phyloP scores from a whole-genome alignment of 2,888 invertebrate genomes.

The Eudasyphora cyanicolor region DNA sequence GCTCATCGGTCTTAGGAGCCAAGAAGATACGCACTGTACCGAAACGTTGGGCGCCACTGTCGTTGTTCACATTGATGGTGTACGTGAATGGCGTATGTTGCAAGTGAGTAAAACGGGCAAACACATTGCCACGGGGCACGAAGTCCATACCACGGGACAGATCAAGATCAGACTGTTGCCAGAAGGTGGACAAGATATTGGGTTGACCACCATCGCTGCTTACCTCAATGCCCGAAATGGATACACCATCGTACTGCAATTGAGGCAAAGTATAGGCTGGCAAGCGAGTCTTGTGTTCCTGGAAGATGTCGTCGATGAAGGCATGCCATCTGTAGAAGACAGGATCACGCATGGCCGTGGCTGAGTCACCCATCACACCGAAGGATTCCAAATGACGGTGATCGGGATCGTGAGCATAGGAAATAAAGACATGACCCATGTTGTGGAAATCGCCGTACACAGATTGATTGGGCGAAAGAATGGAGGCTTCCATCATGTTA shows the following conservation, averaged over 20 bases:
- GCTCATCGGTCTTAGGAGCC: constrained; percentile 85
- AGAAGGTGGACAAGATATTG: constrained; percentile 86
- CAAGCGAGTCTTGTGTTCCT: constrained; percentile 86
- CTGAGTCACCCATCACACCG: constrained; percentile 90
- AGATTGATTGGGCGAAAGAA: constrained; percentile 85
- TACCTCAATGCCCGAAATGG: constrained; percentile 82
- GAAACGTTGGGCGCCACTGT: constrained; percentile 79
- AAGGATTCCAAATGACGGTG: constrained; percentile 86
- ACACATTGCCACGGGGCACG: constrained; percentile 87
- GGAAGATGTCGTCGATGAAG: constrained; percentile 89
- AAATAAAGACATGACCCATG: constrained; percentile 89
- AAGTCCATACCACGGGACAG: constrained; percentile 91
- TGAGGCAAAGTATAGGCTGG: constrained; percentile 82
- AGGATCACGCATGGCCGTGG: constrained; percentile 92
- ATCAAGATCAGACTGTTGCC: constrained; percentile 90
- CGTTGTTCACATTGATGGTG: constrained; percentile 84
- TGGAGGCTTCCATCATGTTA: constrained; percentile 88
- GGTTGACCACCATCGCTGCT: constrained; percentile 80
- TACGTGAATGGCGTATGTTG: constrained; percentile 88
- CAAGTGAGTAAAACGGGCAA: constrained; percentile 87
- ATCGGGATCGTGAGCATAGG: constrained; percentile 90
- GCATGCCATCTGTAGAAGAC: constrained; percentile 93
- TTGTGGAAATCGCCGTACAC: constrained; percentile 92
- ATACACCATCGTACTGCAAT: constrained; percentile 80
- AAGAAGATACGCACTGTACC: constrained; percentile 83